Evolutionary conservation across 2,888 invertebrate genomes (phyloP), one percentile per base, ranked within the genome.

Genomic region (Ethmia dodecea): DNA sequence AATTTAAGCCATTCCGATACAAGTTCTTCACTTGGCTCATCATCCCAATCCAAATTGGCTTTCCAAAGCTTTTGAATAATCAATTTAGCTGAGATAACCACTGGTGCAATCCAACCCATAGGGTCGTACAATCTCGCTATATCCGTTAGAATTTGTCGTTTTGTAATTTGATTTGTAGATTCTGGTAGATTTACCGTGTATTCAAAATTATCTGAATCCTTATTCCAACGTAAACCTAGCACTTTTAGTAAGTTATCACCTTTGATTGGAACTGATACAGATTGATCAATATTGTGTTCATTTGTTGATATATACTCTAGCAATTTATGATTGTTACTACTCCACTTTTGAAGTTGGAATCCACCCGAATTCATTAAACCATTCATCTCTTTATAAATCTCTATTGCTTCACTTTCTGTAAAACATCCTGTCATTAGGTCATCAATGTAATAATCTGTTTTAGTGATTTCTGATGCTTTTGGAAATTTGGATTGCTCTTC

Each of bases 341-440:
- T 35, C 56, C 55, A 58, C 33, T 60, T 55, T 36, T 58, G 53
- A 2, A 57, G 14, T 22, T 36, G 10, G 31, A 54, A 56, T 3
- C 55, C 47, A 6, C 54, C 51, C 4, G 28, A 5, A 5, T 25
- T 45, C 46, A 55, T 43, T 5, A 54, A 13, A 3, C 37, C 22
- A 25, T 38, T 51, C 40, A 55, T 45, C 13, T 54, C 35, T 1
- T 47, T 26, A 28, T 43, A 45, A 4, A 52, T 45, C 1, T 35
- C 2, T 8, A 45, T 28, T 3, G 51, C 55, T 31, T 55, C 42
- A 1, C 27, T 9, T 10, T 37, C 31, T 1, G 43, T 44, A 1
- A 48, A 41, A 16, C 39, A 42, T 0, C 49, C 53, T 0, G 49
- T 38, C 5, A 54, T 6, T 1, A 52, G 9, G 24, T 54, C 52